A percentile compares a stretch with the other conserved stretches of the same genome.
Conservation (phyloP, 2,888 invertebrate genomes). For the Nezara viridula region DNA sequence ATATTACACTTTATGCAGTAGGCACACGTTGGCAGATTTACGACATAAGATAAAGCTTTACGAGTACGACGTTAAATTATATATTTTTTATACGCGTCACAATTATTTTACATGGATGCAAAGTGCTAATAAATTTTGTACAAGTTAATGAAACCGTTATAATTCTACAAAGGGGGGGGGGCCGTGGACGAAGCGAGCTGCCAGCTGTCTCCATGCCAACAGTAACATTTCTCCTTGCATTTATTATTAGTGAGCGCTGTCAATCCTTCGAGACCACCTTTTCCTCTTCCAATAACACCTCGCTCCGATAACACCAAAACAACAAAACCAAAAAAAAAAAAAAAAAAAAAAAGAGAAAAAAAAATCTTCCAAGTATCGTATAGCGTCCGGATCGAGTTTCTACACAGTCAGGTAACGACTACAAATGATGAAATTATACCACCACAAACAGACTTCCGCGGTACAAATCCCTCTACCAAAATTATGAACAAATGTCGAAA, state of each 20-base stretch:
- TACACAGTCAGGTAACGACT: neutral
- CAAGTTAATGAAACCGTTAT: neutral
- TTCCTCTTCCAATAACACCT: neutral
- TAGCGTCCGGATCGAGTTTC: neutral
- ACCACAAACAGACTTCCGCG: too few relatives aligned
- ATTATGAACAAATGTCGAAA: too few relatives aligned
- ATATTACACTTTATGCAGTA: too few relatives aligned
- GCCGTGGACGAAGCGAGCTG: neutral
- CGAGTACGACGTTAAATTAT: neutral
- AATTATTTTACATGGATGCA: neutral
- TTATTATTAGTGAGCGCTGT: neutral
- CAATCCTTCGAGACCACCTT: neutral
- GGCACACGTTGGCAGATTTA: too few relatives aligned
- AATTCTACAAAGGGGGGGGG: neutral
- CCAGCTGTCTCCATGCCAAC: neutral
- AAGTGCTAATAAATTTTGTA: neutral
- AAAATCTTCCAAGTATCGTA: neutral
- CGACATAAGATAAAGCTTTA: neutral
- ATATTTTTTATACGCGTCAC: neutral
- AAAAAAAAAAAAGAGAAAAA: neutral
- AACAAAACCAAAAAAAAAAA: too few relatives aligned
- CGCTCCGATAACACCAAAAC: neutral
- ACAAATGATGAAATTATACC: neutral
- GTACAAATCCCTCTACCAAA: too few relatives aligned
- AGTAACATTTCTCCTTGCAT: neutral